These are phyloP conservation scores for Nyctereutes procyonoides DNA, from an alignment of 2,113 vertebrate species.

Conservation along the genomic window DNA sequence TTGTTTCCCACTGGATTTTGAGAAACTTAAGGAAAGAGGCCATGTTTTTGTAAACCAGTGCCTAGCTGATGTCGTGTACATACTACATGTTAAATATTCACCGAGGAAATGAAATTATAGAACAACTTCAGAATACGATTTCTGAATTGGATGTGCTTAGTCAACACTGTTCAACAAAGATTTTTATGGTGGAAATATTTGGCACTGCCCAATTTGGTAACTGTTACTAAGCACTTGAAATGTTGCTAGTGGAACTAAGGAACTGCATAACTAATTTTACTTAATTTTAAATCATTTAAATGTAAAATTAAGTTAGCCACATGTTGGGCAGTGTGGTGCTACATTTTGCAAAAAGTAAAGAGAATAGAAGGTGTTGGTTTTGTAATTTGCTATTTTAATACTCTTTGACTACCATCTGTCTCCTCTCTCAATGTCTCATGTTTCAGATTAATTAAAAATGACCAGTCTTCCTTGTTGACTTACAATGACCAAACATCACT, in stretches of 20 bases:
- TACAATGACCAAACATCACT: neutral
- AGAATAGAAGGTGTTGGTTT: neutral
- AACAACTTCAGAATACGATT: neutral
- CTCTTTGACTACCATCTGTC: neutral
- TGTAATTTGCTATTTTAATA: neutral
- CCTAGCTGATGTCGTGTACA: neutral
- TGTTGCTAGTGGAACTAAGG: neutral
- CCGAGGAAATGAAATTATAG: slow-evolving; percentile 28
- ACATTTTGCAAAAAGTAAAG: neutral
- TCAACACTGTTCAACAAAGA: neutral
- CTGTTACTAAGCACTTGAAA: neutral
- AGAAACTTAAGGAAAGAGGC: neutral
- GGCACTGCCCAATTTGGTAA: neutral
- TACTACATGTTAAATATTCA: slow-evolving; percentile 3
- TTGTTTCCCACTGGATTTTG: neutral
- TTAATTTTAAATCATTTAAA: slow-evolving; percentile 51
- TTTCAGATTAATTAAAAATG: neutral
- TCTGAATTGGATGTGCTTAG: neutral
- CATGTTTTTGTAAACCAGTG: neutral
- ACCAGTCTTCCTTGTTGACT: neutral
- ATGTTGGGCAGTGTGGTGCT: neutral
- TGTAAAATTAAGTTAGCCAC: neutral
- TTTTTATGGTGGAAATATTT: neutral
- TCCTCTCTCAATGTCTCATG: neutral
- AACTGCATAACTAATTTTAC: neutral